These are phyloP conservation scores for Cydia strobilella DNA, from an alignment of 1,140 invertebrate genomes.

Conservation along the genomic window DNA sequence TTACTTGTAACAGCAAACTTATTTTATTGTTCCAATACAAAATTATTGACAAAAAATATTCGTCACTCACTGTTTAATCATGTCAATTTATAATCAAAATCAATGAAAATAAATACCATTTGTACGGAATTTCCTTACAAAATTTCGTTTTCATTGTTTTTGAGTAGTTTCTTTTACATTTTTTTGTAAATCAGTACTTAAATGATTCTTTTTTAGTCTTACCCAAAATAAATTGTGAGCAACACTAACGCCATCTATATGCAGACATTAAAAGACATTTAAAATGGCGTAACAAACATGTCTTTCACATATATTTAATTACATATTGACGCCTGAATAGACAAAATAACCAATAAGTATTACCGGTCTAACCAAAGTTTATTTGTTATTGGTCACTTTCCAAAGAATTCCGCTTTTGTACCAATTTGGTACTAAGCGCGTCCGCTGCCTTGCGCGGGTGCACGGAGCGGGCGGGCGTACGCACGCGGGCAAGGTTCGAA, in stretches of 20 bases:
- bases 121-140: background rate
- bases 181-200: background rate
- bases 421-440: too few species aligned
- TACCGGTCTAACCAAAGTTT: too few species aligned
- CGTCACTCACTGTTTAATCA: background rate
- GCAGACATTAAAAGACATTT: background rate
- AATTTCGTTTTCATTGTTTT: background rate
- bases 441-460: too few species aligned
- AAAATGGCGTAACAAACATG: background rate
- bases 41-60: background rate
- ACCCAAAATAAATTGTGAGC: background rate
- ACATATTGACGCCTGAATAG: too few species aligned
- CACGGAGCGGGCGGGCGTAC: too few species aligned
- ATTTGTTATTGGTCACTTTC: too few species aligned
- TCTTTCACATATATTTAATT: slow-evolving; percentile 1
- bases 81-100: background rate
- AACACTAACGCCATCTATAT: slow-evolving; percentile 2
- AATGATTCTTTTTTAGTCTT: background rate
- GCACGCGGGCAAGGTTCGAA: too few species aligned
- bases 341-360: too few species aligned
- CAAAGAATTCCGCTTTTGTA: too few species aligned
- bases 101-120: background rate
- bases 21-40: slow-evolving; percentile 17
- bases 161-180: background rate
- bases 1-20: background rate